phyloP scores from a whole-genome alignment of 1,140 invertebrate species.

The Hyles euphorbiae region DNA sequence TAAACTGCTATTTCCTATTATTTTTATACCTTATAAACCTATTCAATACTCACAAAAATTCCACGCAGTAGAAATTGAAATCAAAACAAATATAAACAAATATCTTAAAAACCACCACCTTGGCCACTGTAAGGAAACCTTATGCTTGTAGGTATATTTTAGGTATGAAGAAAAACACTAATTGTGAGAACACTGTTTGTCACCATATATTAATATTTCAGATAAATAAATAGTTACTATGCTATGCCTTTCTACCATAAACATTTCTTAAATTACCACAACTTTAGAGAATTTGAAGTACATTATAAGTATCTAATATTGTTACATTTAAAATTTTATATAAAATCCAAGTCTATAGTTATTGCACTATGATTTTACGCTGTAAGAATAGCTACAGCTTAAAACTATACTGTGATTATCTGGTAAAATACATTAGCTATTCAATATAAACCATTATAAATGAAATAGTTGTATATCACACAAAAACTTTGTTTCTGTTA shows the following conservation, averaged over 20 bases:
- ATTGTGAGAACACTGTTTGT: conserved; percentile 32
- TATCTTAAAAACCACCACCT: too few relatives aligned
- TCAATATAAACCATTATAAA: conserved; percentile 19
- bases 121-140: too few relatives aligned
- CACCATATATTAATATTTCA: conserved; percentile 57
- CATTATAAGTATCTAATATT: conserved; percentile 2
- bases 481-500: conserved; percentile 16
- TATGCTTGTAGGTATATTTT: too few relatives aligned
- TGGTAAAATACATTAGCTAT: conserved; percentile 5
- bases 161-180: background rate
- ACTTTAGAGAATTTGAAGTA: conserved; percentile 4
- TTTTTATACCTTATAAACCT: too few relatives aligned
- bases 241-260: conserved; percentile 48
- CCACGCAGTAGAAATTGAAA: too few relatives aligned
- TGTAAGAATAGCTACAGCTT: conserved; percentile 3
- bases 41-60: too few relatives aligned
- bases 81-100: too few relatives aligned
- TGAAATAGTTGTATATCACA: conserved; percentile 26
- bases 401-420: conserved; percentile 16
- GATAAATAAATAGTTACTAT: conserved; percentile 60
- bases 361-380: conserved; percentile 28
- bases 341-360: conserved; percentile 13
- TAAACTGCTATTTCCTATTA: too few relatives aligned
- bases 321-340: conserved; percentile 4
- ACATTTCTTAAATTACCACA: conserved; percentile 34